phyloP scores from a whole-genome alignment of 1,140 invertebrate genomes.

The Cydia pomonella region DNA sequence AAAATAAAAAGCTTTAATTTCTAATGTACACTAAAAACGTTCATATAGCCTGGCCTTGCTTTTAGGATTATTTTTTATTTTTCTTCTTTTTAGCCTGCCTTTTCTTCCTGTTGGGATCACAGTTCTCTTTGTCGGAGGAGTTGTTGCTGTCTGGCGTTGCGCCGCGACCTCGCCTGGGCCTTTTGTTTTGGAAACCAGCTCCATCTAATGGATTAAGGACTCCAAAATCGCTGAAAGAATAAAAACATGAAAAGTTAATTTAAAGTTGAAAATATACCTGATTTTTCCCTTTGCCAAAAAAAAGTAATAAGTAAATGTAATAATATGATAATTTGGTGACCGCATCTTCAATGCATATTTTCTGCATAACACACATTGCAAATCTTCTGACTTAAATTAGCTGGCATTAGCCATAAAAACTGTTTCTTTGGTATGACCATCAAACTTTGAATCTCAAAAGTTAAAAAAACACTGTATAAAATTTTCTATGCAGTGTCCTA shows the following conservation, averaged over 20 bases:
- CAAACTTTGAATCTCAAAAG: no score
- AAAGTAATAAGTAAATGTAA: no score
- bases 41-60: neutral
- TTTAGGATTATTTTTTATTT: slow-evolving; percentile 20
- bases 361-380: no score
- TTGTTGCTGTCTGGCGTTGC: slow-evolving; percentile 61
- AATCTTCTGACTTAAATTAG: no score
- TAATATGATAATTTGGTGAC: no score
- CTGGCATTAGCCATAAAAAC: no score
- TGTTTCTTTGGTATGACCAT: no score
- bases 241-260: slow-evolving; percentile 18
- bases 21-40: slow-evolving; percentile 32
- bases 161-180: slow-evolving; percentile 45
- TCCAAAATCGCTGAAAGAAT: slow-evolving; percentile 54
- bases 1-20: slow-evolving; percentile 36
- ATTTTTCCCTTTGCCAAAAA: neutral
- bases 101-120: slow-evolving; percentile 66
- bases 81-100: slow-evolving; percentile 50
- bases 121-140: slow-evolving; percentile 75
- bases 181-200: slow-evolving; percentile 43
- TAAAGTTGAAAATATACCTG: slow-evolving; percentile 16
- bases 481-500: no score
- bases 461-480: no score
- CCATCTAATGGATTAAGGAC: slow-evolving; percentile 49
- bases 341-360: no score